Evolutionary conservation across 2,797 vertebrate genomes (phyloP), one percentile per base, ranked within the genome.

Genomic region (Eleutherodactylus coqui): DNA sequence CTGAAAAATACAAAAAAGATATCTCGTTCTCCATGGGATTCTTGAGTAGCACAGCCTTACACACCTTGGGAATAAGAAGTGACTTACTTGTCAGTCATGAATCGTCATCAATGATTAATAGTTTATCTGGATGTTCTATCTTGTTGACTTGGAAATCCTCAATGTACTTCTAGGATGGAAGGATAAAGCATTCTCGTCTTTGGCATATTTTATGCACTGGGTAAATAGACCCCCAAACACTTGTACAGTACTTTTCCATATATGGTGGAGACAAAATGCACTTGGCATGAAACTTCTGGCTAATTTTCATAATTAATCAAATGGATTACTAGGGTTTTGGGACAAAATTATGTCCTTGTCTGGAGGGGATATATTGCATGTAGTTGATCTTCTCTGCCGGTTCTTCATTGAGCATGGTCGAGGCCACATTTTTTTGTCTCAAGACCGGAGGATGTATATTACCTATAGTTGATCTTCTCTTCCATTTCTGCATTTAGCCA

Each of bases 11-110:
- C 32, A 72, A 53, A 38, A 55, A 78, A 79, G 92, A 91, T 90
- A 90, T 89, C 91, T 91, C 91, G 85, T 86, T 91, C 85, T 92
- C 91, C 89, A 87, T 91, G 88, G 83, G 85, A 91, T 87, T 86
- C 88, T 17, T 43, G 89, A 91, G 91, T 90, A 89, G 90, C 86
- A 84, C 83, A 89, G 90, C 87, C 90, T 89, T 55, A 45, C 32
- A 69, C 38, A 72, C 38, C 49, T 16, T 72, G 21, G 7, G 38
- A 43, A 19, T 24, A 21, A 62, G 27, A 16, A 32, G 60, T 19
- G 32, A 41, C 69, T 2, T 41, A 24, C 21, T 6, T 45, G 41
- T 27, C 70, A 27, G 2, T 16, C 41, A 27, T 7, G 64, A 21
- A 36, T 21, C 38, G 64, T 9, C 34, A 24, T 73, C 70, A 14